Conservation (phyloP, 92 coral and sea anemone genomes). For the Scolanthus callimorphus region DNA sequence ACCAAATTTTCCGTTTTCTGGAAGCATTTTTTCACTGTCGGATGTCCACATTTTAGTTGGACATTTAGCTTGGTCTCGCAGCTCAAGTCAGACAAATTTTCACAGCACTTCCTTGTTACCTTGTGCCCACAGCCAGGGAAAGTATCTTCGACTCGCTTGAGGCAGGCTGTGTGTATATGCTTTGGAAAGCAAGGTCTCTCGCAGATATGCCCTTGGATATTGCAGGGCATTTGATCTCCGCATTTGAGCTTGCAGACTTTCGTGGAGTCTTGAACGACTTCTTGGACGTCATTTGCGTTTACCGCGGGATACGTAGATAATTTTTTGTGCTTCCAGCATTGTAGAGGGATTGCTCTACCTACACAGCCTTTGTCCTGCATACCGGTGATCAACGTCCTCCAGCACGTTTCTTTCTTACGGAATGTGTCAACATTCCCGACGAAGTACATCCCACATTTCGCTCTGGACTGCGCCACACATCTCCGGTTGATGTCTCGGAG, state of each 20-base stretch:
- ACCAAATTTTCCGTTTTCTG: neutral
- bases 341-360: neutral
- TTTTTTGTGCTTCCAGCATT: conserved; percentile 8
- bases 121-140: neutral
- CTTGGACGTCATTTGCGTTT: neutral
- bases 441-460: conserved; percentile 3
- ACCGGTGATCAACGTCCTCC: neutral
- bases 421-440: neutral
- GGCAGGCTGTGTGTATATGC: conserved; percentile 5
- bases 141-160: neutral
- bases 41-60: neutral
- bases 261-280: conserved; percentile 4
- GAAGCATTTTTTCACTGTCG: neutral
- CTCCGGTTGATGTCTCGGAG: conserved; percentile 7
- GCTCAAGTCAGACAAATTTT: neutral
- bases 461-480: conserved; percentile 13
- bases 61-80: neutral
- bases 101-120: neutral
- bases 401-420: neutral
- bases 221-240: conserved; percentile 11
- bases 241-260: conserved; percentile 4
- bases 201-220: conserved; percentile 6
- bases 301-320: neutral
- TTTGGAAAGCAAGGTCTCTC: conserved; percentile 3
- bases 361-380: neutral